A percentile compares a stretch with the other conserved stretches of the same genome.
These are phyloP conservation scores for Pantherophis vulpinus DNA, from an alignment of 2,797 vertebrate genomes.

Conservation along the genomic window DNA sequence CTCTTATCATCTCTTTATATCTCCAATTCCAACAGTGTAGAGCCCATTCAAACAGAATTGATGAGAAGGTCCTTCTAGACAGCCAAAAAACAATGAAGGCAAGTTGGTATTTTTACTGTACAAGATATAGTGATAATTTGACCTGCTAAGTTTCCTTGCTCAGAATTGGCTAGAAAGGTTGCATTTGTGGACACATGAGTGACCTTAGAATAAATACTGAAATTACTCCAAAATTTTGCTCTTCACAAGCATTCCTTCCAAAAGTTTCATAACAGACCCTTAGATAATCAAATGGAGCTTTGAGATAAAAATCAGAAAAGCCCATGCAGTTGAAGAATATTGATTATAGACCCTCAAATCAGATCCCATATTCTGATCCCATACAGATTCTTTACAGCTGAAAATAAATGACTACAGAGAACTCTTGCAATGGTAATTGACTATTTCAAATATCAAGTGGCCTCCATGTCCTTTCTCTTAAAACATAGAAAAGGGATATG, in stretches of 20 bases:
- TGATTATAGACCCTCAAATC: background rate
- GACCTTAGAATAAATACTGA: background rate
- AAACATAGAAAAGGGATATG: background rate
- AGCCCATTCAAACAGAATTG: background rate
- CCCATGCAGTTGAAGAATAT: background rate
- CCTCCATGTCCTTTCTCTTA: too few relatives aligned
- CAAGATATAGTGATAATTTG: background rate
- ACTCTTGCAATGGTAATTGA: background rate
- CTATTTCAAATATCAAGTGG: background rate
- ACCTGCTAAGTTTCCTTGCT: background rate
- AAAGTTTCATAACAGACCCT: background rate
- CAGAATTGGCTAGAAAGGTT: background rate
- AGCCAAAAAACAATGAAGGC: background rate
- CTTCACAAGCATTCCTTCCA: background rate
- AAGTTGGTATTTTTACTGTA: background rate
- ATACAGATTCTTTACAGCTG: background rate
- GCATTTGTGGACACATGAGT: background rate
- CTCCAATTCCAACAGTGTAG: background rate
- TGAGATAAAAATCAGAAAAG: background rate
- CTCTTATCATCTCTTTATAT: background rate
- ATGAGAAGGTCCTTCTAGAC: background rate
- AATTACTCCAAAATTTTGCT: background rate
- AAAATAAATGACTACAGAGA: background rate
- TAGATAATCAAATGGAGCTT: background rate
- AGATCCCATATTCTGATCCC: background rate